Evolutionary conservation across 2,797 vertebrate genomes (phyloP).

Genomic region (Chlorospingus semifuscus): DNA sequence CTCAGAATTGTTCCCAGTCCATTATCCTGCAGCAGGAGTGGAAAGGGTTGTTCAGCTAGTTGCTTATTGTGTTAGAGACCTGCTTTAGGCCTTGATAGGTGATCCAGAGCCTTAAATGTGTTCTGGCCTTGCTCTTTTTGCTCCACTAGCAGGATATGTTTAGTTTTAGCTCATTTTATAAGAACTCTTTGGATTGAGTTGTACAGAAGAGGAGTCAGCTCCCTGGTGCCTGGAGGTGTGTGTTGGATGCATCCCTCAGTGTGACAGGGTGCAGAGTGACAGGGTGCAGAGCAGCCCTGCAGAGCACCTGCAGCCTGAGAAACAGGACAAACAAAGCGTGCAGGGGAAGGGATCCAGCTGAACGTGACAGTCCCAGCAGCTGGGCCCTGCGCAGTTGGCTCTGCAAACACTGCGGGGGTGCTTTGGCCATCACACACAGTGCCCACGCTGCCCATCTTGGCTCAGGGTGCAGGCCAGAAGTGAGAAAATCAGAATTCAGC

Average conservation of each 20-base stretch:
- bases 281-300: neutral
- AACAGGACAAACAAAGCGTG: fast-evolving
- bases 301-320: neutral
- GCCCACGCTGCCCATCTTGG: neutral
- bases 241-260: neutral
- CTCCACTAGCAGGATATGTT: neutral
- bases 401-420: neutral
- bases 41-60: neutral
- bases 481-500: neutral
- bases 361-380: neutral
- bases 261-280: no score
- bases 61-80: neutral
- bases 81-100: neutral
- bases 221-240: neutral
- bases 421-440: neutral
- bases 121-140: neutral
- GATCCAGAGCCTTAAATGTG: neutral
- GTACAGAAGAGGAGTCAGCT: neutral
- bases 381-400: neutral
- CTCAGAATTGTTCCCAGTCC: neutral
- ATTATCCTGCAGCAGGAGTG: neutral
- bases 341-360: neutral
- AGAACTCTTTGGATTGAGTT: neutral
- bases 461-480: neutral
- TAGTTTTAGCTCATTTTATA: neutral